Base-by-base conservation (phyloP, 2,113 vertebrate species). In the Prochilodus magdalenae region DNA sequence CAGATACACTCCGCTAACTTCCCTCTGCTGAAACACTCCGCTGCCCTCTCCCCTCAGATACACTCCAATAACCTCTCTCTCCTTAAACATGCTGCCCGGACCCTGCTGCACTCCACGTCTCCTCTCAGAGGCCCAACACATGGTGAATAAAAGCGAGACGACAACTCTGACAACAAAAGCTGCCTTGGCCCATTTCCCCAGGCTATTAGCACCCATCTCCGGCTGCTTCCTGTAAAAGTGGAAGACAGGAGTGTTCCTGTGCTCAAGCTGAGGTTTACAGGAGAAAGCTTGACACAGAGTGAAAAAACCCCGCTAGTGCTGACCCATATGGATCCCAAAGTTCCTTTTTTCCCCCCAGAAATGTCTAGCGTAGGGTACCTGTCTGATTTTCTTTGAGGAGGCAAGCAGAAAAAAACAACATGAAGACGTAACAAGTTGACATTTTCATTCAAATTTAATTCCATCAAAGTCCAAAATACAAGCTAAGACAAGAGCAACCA, bases 91-190 rank as follows among this genome's bases (percentile, higher is more conserved):
- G 72, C 55, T 60, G 49, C 29, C 3, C 27, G 33, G 63, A 66
- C 67, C 51, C 47, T 69, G 85, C 83, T 73, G 80, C 79, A 70
- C 60, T 88, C 88, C 85, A 89, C 81, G 88, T 84, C 83, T 86
- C 86, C 84, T 87, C 87, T 88, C 84, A 89, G 89, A 91, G 80
- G 72, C 87, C 86, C 87, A 79, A 89, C 87, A 89, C 88, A 83
- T 88, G 74, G 75, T 66, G 71, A 74, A 73, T 59, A 47, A 71
- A 49, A 55, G 20, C 13, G 75, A 85, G 79, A 88, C 90, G 90
- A 92, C 90, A 90, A 84, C 91, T 82, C 85, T 72, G 53, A 84
- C 73, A 47, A 91, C 89, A 91, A 93, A 83, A 87, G 87, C 16
- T 22, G 53, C 53, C 78, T 79, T 82, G 49, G 85, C 87, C 87